These are phyloP conservation scores for Pluvianellus socialis DNA, from an alignment of 2,113 vertebrate genomes.

Conservation along the genomic window DNA sequence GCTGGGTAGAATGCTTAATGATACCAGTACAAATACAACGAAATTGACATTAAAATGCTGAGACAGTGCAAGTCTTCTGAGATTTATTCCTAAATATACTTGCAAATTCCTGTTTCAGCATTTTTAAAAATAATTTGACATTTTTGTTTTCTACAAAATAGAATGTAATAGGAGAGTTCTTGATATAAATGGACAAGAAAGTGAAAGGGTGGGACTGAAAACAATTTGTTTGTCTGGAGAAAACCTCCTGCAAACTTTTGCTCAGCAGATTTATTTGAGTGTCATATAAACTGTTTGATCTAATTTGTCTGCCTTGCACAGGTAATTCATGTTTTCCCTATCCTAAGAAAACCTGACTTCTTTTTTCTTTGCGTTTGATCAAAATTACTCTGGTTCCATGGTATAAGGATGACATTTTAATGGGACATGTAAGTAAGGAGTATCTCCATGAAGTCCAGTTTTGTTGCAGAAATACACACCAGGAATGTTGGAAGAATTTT, in stretches of 20 bases:
- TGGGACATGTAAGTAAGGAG: neutral
- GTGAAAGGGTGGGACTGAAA: neutral
- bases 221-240: neutral
- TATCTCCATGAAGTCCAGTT: neutral
- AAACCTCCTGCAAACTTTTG: neutral
- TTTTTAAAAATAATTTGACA: slow-evolving; percentile 49
- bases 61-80: neutral
- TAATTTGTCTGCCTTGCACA: neutral
- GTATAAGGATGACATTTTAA: neutral
- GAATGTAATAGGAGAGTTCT: neutral
- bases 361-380: neutral
- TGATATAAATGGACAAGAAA: neutral
- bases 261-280: neutral
- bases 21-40: slow-evolving; percentile 9
- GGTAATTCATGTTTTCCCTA: neutral
- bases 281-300: neutral
- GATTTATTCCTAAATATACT: slow-evolving; percentile 45
- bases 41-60: slow-evolving; percentile 33
- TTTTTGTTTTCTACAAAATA: slow-evolving; percentile 25
- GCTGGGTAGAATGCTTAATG: slow-evolving; percentile 39
- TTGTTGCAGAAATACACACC: neutral
- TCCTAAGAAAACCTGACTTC: neutral
- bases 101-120: slow-evolving; percentile 15
- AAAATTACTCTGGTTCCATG: neutral
- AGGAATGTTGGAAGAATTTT: neutral